These are phyloP conservation scores for Willisornis vidua DNA, from an alignment of 2,113 vertebrate genomes.

Conservation along the genomic window DNA sequence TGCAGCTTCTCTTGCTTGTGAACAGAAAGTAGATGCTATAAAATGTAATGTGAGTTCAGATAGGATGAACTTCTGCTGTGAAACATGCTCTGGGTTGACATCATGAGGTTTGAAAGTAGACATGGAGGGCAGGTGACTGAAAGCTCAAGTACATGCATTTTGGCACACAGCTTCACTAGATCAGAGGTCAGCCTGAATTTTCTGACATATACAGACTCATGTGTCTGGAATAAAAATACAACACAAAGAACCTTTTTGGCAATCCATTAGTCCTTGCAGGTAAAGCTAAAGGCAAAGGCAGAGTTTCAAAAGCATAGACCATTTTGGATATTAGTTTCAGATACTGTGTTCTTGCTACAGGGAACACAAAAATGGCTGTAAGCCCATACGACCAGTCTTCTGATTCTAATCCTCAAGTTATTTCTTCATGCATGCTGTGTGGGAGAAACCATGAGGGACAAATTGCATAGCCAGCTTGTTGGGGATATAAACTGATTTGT, in stretches of 20 bases:
- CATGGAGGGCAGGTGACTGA: background rate
- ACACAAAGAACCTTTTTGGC: background rate
- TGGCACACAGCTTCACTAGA: background rate
- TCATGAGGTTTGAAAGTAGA: background rate
- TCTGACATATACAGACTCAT: background rate
- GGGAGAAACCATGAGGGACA: background rate
- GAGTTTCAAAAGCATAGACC: background rate
- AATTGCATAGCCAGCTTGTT: background rate
- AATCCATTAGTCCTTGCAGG: background rate
- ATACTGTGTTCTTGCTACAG: background rate
- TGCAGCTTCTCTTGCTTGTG: background rate
- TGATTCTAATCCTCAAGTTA: background rate
- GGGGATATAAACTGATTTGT: background rate
- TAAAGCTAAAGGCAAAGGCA: background rate
- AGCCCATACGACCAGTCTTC: background rate
- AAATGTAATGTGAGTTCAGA: background rate
- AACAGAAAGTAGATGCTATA: background rate
- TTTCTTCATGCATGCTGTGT: background rate
- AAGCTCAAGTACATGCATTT: background rate
- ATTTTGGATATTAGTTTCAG: background rate
- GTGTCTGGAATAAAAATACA: background rate
- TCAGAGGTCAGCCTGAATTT: conserved; percentile 23
- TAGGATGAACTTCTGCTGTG: background rate
- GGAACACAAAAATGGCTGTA: background rate
- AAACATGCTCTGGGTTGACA: background rate